Percentiles rank a stretch among this genome's conserved stretches.
phyloP scores from a whole-genome alignment of 2,888 invertebrate genomes.

The Aspidiotus rigidus region DNA sequence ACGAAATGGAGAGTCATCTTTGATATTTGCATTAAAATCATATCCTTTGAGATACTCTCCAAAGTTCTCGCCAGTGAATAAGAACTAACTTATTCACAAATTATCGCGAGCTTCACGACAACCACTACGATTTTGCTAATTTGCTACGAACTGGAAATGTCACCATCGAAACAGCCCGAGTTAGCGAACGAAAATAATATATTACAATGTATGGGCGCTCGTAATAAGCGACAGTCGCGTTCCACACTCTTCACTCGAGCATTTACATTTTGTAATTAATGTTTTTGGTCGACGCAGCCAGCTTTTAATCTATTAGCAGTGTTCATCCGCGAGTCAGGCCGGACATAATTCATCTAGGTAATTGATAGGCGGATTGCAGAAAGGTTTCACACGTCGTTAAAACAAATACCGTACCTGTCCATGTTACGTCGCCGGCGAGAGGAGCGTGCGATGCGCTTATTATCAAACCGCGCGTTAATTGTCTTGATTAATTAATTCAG shows the following conservation, averaged over 20 bases:
- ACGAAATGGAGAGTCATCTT: no score
- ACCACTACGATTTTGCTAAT: no score
- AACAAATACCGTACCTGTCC: slow-evolving; percentile 16
- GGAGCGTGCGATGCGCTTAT: not conserved
- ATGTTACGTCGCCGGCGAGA: not conserved
- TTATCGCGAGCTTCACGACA: no score
- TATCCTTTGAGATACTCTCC: no score
- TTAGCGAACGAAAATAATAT: no score
- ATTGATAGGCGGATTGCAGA: slow-evolving; percentile 22
- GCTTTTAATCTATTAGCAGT: slow-evolving; percentile 25
- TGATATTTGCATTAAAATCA: no score
- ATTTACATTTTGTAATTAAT: slow-evolving; percentile 27
- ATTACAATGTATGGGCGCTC: no score
- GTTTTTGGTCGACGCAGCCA: slow-evolving; percentile 9
- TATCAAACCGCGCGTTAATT: not conserved
- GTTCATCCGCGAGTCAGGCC: slow-evolving; percentile 9
- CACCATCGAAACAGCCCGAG: no score
- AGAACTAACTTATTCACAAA: no score
- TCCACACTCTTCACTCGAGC: slow-evolving; percentile 4
- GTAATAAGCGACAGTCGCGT: no score
- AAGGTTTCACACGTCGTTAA: slow-evolving; percentile 20
- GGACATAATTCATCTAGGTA: slow-evolving; percentile 21
- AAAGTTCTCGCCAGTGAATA: no score
- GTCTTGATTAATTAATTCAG: not conserved
- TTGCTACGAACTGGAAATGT: no score